Base-by-base conservation (phyloP, 2,797 vertebrate species). In the Oreortyx pictus region DNA sequence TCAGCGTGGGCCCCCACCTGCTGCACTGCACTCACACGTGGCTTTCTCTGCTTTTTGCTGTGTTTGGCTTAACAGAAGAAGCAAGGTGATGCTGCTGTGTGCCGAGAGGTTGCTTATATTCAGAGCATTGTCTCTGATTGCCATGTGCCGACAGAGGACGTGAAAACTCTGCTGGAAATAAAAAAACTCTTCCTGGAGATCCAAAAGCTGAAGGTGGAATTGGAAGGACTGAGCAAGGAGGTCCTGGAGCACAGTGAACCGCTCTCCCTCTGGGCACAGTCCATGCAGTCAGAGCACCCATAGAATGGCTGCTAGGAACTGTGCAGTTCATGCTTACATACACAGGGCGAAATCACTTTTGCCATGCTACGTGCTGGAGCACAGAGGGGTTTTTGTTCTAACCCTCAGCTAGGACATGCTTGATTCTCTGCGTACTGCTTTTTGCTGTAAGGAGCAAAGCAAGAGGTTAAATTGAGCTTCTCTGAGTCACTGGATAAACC, bases 151-250 rank as follows among this genome's bases (percentile, higher is more conserved):
- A 3, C 13, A 6, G 83, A 31, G 68, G 71, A 88, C 22, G 9
- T 92, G 80, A 95, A 81, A 84, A 75, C 39, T 27, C 88, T 95
- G 31, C 74, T 96, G 88, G 94, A 96, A 86, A 68, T 94, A n/a
- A 67, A 84, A 59, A 96, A 95, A 29, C 74, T 95, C 1, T 37
- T 82, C 27, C 83, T 96, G 86, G 95, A 96, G 92, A 70, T 95
- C 31, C 80, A 92, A 72, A 96, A 90, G 7, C 78, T 96, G 0
- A 31, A 83, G 52, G 1, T 37, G 67, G 93, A 95, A 43, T 20
- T 86, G 0, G 39, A 43, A 68, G 31, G 20, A 6, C 46, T 31
- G 46, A 50, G n/a, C 0, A 0, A 41, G 35, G 15, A 22, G 47
- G 6, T 35, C 56, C 31, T 22, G 47, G 31, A 23, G 27, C 0